These are phyloP conservation scores for Mantis religiosa DNA, from an alignment of 2,888 invertebrate species.

Conservation along the genomic window DNA sequence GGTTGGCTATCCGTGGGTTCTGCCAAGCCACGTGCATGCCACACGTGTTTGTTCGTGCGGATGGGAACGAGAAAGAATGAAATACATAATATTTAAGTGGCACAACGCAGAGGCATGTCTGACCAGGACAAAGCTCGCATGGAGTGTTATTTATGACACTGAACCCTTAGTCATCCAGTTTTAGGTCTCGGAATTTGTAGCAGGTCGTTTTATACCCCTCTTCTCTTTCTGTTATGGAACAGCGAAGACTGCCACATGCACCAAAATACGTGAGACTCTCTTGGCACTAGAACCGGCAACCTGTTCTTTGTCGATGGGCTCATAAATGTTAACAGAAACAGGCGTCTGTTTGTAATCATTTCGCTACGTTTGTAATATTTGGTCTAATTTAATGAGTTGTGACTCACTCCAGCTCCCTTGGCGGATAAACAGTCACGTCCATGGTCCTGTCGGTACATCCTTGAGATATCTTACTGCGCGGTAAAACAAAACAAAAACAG, in stretches of 20 bases:
- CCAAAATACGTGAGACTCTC: not conserved
- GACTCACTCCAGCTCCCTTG: not conserved
- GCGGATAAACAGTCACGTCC: not conserved
- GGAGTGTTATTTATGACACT: not conserved
- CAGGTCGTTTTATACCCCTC: not conserved
- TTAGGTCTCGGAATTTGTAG: not conserved
- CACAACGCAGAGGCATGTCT: not conserved
- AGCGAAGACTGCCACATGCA: too few relatives aligned
- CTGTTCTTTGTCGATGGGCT: not conserved
- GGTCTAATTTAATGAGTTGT: not conserved
- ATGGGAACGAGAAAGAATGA: not conserved
- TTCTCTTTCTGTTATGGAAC: too few relatives aligned
- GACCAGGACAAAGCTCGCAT: not conserved
- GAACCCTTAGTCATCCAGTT: not conserved
- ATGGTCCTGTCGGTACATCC: not conserved
- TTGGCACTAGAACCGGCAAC: not conserved
- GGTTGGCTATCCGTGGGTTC: not conserved
- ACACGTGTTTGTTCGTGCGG: not conserved
- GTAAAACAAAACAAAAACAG: too few relatives aligned
- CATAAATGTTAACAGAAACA: not conserved
- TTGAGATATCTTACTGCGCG: too few relatives aligned
- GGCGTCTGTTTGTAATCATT: not conserved
- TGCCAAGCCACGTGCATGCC: not conserved
- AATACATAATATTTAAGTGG: not conserved
- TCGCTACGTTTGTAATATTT: not conserved